Conservation (phyloP, 2,113 vertebrate genomes). For the Cyprinodon tularosa region DNA sequence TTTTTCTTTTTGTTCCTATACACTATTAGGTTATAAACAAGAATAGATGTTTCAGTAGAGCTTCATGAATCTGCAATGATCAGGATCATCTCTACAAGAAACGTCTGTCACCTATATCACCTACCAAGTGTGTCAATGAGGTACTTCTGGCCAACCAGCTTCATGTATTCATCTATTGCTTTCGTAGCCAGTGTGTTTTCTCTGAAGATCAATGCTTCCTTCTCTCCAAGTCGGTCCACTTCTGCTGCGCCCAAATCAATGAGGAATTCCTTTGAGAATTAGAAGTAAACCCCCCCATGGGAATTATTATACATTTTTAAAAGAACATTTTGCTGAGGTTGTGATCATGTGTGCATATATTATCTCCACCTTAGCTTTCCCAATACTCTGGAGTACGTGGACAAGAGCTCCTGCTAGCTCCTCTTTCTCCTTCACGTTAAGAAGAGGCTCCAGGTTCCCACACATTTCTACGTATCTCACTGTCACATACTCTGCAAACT, state of each 20-base stretch:
- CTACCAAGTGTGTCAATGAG: constrained; percentile 91
- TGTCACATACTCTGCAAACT: constrained; percentile 92
- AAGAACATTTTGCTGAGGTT: neutral
- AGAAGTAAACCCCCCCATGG: neutral
- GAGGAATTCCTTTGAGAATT: constrained; percentile 84
- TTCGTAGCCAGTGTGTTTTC: constrained; percentile 96
- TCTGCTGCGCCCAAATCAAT: constrained; percentile 87
- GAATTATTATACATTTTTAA: neutral
- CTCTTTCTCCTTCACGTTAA: constrained; percentile 89
- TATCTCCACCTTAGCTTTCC: constrained; percentile 88
- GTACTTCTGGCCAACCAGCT: constrained; percentile 93
- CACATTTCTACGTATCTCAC: constrained; percentile 88
- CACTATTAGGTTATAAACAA: no score
- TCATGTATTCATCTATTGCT: constrained; percentile 98
- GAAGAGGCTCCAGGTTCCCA: constrained; percentile 82
- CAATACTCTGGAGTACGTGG: constrained; percentile 89
- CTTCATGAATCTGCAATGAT: no score
- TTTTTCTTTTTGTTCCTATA: no score
- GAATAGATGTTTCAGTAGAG: no score
- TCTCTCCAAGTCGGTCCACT: constrained; percentile 88
- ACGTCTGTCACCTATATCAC: neutral
- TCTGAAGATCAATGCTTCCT: constrained; percentile 90
- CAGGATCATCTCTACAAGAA: fast-evolving
- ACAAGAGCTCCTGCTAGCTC: constrained; percentile 90
- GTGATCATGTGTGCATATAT: neutral